phyloP scores from a whole-genome alignment of 92 coral and sea anemone species.

The Epizoanthus stellaris region DNA sequence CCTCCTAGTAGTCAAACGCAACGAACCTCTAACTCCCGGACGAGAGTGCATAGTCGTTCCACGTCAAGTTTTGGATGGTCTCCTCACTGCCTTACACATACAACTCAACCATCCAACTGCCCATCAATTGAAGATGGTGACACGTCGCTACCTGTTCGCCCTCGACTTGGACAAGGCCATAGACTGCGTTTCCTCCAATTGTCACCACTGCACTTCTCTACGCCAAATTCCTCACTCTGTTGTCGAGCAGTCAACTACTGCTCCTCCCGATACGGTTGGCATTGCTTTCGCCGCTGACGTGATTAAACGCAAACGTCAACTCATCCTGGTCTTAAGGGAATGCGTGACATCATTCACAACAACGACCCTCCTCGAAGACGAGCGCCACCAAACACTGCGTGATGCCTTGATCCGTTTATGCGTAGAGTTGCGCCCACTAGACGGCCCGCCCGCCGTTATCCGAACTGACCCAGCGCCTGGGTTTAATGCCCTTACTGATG shows the following conservation, averaged over 20 bases:
- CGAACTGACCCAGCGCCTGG: slow-evolving; percentile 54
- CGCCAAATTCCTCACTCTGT: slow-evolving; percentile 2
- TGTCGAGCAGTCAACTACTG: slow-evolving; percentile 37
- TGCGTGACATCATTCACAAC: slow-evolving; percentile 18
- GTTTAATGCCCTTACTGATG: slow-evolving; percentile 23
- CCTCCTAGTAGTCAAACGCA: slow-evolving; percentile 4
- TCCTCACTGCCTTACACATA: slow-evolving; percentile 17
- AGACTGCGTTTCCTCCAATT: neutral
- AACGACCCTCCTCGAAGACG: slow-evolving; percentile 17
- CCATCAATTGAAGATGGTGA: no score
- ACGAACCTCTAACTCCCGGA: no score
- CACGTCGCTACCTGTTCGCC: no score
- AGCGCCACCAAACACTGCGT: slow-evolving; percentile 48
- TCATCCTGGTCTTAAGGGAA: slow-evolving; percentile 32
- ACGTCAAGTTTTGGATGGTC: slow-evolving; percentile 8
- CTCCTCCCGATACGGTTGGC: slow-evolving; percentile 38
- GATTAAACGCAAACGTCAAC: slow-evolving; percentile 31
- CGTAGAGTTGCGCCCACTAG: slow-evolving; percentile 37
- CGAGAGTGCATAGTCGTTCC: slow-evolving; percentile 22
- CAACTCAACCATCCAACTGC: slow-evolving; percentile 26
- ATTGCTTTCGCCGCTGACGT: slow-evolving; percentile 45
- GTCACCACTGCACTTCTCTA: slow-evolving; percentile 23
- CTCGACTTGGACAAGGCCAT: neutral
- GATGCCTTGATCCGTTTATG: slow-evolving; percentile 43
- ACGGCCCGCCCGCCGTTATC: slow-evolving; percentile 31